phyloP scores from a whole-genome alignment of 2,797 vertebrate genomes.

The Synanceia verrucosa region DNA sequence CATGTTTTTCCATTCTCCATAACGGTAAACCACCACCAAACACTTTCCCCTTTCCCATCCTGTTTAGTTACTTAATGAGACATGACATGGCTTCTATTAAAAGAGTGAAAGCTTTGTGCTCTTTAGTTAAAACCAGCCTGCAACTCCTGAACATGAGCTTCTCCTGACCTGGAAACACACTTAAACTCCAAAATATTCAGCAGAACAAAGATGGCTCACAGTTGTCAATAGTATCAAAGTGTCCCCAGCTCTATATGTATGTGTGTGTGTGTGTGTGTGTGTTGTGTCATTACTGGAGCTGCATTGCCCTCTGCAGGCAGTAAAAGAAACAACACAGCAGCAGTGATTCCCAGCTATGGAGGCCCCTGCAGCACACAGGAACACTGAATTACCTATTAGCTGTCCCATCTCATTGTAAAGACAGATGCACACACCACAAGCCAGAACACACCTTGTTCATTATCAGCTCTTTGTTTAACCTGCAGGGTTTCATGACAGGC shows the following conservation, averaged over 20 bases:
- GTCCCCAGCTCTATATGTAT: neutral
- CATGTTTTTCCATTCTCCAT: neutral
- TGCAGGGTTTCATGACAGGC: slow-evolving; percentile 22
- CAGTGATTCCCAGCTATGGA: slow-evolving; percentile 10
- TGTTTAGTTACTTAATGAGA: slow-evolving; percentile 43
- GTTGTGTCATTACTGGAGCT: slow-evolving; percentile 34
- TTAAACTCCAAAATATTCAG: slow-evolving; percentile 32
- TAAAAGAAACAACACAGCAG: neutral
- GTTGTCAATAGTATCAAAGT: neutral
- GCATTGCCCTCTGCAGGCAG: slow-evolving; percentile 70
- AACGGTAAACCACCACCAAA: neutral
- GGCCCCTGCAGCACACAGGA: slow-evolving; percentile 33
- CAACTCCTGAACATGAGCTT: neutral
- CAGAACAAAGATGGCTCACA: slow-evolving; percentile 14
- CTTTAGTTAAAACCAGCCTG: slow-evolving; percentile 30
- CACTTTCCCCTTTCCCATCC: slow-evolving; percentile 3
- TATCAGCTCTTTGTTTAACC: slow-evolving; percentile 43
- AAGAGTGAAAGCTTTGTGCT: slow-evolving; percentile 19
- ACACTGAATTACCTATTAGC: slow-evolving; percentile 51
- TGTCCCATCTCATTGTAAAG: slow-evolving; percentile 30
- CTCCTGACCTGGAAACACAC: slow-evolving; percentile 18
- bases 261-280: neutral
- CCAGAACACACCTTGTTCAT: slow-evolving; percentile 21
- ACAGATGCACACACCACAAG: slow-evolving; percentile 40
- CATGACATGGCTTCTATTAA: slow-evolving; percentile 25